Evolutionary conservation across 2,797 vertebrate species (phyloP).

Genomic region (Macroramphosus scolopax): DNA sequence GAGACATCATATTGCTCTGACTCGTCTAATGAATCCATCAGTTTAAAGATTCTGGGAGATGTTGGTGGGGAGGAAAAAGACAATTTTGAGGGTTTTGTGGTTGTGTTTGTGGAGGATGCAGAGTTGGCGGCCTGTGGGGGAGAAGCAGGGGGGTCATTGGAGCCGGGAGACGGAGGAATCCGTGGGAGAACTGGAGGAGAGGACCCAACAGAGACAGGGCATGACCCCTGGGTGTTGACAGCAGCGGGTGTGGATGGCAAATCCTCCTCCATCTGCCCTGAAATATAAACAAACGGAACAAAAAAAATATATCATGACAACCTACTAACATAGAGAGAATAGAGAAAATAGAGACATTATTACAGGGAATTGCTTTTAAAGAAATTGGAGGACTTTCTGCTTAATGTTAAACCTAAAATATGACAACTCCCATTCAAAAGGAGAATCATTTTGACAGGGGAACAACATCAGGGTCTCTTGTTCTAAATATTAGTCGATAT

Average conservation of each 20-base stretch:
- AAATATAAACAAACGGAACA: slow-evolving; percentile 17
- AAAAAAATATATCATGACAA: not conserved
- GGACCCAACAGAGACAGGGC: slow-evolving; percentile 25
- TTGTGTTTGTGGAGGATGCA: slow-evolving; percentile 11
- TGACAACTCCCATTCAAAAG: too few relatives aligned
- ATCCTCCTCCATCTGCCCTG: slow-evolving; percentile 60
- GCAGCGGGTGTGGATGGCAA: slow-evolving; percentile 28
- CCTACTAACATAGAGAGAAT: slow-evolving; percentile 1
- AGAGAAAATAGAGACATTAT: too few relatives aligned
- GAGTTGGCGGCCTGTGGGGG: slow-evolving; percentile 3
- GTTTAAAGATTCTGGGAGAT: not conserved
- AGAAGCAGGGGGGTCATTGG: slow-evolving; percentile 13
- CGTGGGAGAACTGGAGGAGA: slow-evolving; percentile 20
- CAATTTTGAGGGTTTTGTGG: slow-evolving; percentile 1
- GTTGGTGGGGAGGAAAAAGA: slow-evolving; percentile 11
- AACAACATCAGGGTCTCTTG: too few relatives aligned
- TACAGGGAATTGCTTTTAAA: too few relatives aligned
- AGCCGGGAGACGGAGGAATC: slow-evolving; percentile 20
- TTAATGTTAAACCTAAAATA: too few relatives aligned
- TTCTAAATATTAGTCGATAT: too few relatives aligned
- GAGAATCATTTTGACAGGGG: too few relatives aligned
- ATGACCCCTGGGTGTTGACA: slow-evolving; percentile 30
- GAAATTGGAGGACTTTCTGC: too few relatives aligned
- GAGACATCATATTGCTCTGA: slow-evolving; percentile 12
- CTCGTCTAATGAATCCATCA: slow-evolving; percentile 8